Evolutionary conservation across 2,888 invertebrate genomes (phyloP).

Genomic region (Thymelicus lineola): DNA sequence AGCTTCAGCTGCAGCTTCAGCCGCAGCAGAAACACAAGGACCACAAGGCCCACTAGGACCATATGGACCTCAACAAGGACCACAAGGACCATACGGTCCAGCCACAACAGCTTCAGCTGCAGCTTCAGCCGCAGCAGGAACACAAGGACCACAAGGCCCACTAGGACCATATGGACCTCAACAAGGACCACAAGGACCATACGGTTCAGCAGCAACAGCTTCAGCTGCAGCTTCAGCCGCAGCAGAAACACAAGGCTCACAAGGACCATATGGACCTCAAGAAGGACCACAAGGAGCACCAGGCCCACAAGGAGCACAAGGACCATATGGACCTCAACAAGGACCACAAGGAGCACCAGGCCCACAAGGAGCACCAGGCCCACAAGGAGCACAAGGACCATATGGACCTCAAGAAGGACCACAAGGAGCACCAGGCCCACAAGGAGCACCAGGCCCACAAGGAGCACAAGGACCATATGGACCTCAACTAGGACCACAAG

Average conservation of each 20-base stretch:
- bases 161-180: neutral
- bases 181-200: neutral
- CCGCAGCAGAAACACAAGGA: too few species aligned
- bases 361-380: too few species aligned
- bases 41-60: too few species aligned
- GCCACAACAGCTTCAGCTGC: neutral
- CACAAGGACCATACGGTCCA: neutral
- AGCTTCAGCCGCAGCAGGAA: too few species aligned
- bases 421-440: too few species aligned
- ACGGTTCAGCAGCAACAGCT: slow-evolving; percentile 25
- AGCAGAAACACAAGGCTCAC: slow-evolving; percentile 6
- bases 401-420: too few species aligned
- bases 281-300: neutral
- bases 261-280: neutral
- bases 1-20: too few species aligned
- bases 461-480: neutral
- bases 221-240: slow-evolving; percentile 21
- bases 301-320: too few species aligned
- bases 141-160: neutral
- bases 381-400: too few species aligned
- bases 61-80: too few species aligned
- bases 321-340: too few species aligned
- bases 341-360: too few species aligned
- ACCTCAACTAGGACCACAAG: neutral
- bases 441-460: neutral